phyloP scores from a whole-genome alignment of 2,888 invertebrate species.

The Tubulanus polymorphus region DNA sequence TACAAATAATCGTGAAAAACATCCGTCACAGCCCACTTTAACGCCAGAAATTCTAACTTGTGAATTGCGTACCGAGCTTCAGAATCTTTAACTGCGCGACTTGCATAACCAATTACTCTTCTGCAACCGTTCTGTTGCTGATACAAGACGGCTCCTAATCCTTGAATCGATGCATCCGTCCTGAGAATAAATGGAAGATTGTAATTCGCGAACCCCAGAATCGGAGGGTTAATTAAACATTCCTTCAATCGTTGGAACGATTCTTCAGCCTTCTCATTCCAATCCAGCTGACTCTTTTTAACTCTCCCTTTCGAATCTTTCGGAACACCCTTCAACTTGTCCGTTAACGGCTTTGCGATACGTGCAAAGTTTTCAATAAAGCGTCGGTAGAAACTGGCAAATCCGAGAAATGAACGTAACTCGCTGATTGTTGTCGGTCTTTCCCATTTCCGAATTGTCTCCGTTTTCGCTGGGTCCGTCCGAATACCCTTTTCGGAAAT shows the following conservation, averaged over 20 bases:
- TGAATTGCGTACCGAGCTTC: neutral
- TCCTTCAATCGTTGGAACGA: no score
- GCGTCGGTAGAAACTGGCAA: no score
- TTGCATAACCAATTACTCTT: neutral
- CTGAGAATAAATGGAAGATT: neutral
- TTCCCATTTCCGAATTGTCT: conserved; percentile 6
- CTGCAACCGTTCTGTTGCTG: neutral
- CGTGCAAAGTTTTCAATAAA: no score
- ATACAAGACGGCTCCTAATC: neutral
- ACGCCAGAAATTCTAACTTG: neutral
- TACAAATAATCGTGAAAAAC: neutral
- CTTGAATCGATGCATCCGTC: neutral
- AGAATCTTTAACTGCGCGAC: neutral
- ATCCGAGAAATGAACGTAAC: no score
- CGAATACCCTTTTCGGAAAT: conserved; percentile 5
- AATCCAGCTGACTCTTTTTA: no score
- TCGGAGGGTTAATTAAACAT: no score
- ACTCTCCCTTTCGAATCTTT: no score
- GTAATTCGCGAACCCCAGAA: neutral
- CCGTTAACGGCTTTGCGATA: no score
- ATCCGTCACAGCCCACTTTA: neutral
- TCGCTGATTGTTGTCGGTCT: conserved; percentile 8
- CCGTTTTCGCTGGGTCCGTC: conserved; percentile 8
- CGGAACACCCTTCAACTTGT: no score
- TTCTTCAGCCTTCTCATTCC: no score